Evolutionary conservation across 2,113 vertebrate species (phyloP), one percentile per base, ranked within the genome.

Genomic region (Pollachius pollachius): DNA sequence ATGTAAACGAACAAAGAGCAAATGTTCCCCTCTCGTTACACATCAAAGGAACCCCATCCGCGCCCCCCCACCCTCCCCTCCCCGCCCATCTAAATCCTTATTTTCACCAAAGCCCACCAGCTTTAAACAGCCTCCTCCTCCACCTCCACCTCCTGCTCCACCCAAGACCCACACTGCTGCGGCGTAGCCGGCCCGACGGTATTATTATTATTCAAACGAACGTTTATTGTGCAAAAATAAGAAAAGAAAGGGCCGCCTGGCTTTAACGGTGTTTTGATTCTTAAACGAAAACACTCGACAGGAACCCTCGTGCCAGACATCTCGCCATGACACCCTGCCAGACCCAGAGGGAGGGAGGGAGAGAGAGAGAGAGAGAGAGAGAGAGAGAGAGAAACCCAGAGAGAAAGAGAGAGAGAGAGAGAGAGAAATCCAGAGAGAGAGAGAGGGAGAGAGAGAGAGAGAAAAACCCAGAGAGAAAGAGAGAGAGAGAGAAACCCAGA

Each of bases 261-360:
- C 75, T 87, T 90, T 41, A 86, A 85, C 79, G 65, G 71, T 89
- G 87, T 90, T 90, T 90, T 81, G 78, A 74, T 76, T 74, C 76
- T 64, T 81, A 87, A 91, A 89, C 89, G 86, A 88, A 90, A 91
- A 84, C 89, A 90, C 70, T 83, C 77, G 71, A 27, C 9, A 64
- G 77, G 76, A 85, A 89, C 84, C 48, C 83, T 72, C 80, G 77
- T 60, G 52, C 69, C 67, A 67, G 82, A 73, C 75, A 73, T 74
- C 88, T 84, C 25, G 79, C 87, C 77, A 81, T 73, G 85, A 68
- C 76, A 21, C 23, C 16, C 21, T 68, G 67, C 18, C 30, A 68
- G 77, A 81, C 18, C 57, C 74, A 18, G 37, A 41, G 37, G 9
- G 37, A 41, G 11, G 1, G 6, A 41, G 37, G 9, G 37, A 7